Conservation (phyloP, 2,113 vertebrate genomes). For the Oreochromis niloticus region DNA sequence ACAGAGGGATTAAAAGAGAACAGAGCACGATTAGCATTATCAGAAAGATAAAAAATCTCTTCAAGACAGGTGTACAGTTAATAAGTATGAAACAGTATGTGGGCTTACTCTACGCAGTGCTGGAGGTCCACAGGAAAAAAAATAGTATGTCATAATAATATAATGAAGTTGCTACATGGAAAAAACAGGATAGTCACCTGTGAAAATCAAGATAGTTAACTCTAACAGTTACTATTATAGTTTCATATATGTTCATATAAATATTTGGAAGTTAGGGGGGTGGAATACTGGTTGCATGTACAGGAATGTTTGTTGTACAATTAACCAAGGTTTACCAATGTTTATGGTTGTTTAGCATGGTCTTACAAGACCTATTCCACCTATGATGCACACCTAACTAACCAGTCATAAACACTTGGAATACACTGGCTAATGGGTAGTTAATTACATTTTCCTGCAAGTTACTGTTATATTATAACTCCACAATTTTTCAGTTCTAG, state of each 20-base stretch:
- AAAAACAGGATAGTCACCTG: neutral
- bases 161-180: neutral
- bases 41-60: neutral
- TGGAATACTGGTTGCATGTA: neutral
- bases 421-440: neutral
- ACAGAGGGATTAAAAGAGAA: neutral
- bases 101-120: neutral
- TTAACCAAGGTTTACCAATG: neutral
- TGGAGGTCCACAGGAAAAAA: neutral
- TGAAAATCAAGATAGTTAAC: neutral
- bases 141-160: neutral
- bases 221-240: neutral
- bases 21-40: neutral
- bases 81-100: neutral
- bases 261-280: neutral
- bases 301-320: neutral
- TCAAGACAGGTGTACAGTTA: neutral
- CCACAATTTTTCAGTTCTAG: neutral
- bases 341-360: neutral
- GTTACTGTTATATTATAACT: neutral
- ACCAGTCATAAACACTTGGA: neutral
- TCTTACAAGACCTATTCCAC: neutral
- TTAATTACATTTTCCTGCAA: neutral
- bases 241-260: neutral
- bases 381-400: neutral